Conservation (phyloP, 2,888 invertebrate species). For the Mechanitis mazaeus region DNA sequence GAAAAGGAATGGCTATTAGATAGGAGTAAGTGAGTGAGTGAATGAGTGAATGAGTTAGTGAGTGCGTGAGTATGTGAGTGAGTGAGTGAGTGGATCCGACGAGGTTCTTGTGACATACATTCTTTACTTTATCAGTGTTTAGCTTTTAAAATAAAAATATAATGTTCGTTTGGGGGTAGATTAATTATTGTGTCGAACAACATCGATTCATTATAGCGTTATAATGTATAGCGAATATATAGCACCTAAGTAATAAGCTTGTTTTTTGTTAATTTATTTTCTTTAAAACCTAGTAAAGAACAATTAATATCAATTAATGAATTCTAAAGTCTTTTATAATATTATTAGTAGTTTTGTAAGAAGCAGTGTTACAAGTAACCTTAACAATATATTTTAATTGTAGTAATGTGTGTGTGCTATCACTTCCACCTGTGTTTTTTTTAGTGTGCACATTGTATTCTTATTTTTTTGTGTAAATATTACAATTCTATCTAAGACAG, state of each 20-base stretch:
- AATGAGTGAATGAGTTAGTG: too few species aligned
- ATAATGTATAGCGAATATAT: too few species aligned
- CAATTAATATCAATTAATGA: too few species aligned
- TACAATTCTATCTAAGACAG: neutral
- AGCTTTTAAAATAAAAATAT: neutral
- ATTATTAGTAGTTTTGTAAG: neutral
- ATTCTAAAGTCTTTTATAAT: too few species aligned
- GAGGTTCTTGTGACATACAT: neutral
- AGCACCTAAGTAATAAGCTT: too few species aligned
- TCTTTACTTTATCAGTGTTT: neutral
- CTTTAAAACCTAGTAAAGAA: too few species aligned
- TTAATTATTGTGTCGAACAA: too few species aligned
- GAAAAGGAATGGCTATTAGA: slow-evolving; percentile 23
- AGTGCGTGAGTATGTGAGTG: too few species aligned
- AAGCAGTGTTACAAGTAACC: neutral
- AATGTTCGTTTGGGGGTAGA: neutral
- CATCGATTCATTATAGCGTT: too few species aligned
- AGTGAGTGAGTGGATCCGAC: slow-evolving; percentile 14
- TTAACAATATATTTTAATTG: neutral
- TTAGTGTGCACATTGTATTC: neutral
- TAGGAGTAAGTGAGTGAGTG: neutral
- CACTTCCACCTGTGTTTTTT: slow-evolving; percentile 39
- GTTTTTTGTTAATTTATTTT: too few species aligned
- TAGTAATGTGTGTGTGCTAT: slow-evolving; percentile 30
- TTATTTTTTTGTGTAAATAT: neutral